Conservation (phyloP, 2,113 vertebrate species). For the Catagonus wagneri region DNA sequence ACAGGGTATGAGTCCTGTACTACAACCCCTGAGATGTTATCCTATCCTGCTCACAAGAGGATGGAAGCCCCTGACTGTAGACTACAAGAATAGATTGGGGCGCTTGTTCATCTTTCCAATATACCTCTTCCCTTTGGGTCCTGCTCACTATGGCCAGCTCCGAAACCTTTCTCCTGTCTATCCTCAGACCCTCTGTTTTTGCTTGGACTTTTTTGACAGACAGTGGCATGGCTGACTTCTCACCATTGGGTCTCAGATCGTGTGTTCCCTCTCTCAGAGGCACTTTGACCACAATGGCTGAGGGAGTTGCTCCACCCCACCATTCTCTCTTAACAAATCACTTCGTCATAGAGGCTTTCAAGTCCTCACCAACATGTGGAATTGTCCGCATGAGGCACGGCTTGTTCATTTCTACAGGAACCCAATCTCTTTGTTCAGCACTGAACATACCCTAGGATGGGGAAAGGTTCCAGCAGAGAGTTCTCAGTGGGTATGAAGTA, state of each 20-base stretch:
- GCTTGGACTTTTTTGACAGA: background rate
- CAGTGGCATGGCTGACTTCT: background rate
- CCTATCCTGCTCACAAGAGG: background rate
- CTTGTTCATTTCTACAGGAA: background rate
- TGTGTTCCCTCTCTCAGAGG: background rate
- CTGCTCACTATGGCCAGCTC: background rate
- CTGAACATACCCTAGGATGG: background rate
- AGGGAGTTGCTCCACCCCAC: background rate
- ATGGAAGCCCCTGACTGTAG: background rate
- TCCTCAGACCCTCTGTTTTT: background rate
- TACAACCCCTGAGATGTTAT: background rate
- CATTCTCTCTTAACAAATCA: background rate
- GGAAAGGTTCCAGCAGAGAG: fast-evolving
- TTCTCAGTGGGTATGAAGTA: background rate
- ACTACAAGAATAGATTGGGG: fast-evolving
- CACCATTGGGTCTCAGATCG: background rate
- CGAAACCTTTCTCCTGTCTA: background rate
- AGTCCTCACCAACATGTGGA: background rate
- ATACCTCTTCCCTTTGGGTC: background rate
- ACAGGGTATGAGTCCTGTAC: background rate
- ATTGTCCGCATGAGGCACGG: background rate
- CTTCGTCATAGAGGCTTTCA: background rate
- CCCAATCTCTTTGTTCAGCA: background rate
- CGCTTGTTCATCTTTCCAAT: background rate
- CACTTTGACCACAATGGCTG: background rate